Percentiles rank a stretch among this genome's conserved stretches.
These are phyloP conservation scores for Oncorhynchus masou DNA, from an alignment of 2,113 vertebrate species.

Conservation along the genomic window DNA sequence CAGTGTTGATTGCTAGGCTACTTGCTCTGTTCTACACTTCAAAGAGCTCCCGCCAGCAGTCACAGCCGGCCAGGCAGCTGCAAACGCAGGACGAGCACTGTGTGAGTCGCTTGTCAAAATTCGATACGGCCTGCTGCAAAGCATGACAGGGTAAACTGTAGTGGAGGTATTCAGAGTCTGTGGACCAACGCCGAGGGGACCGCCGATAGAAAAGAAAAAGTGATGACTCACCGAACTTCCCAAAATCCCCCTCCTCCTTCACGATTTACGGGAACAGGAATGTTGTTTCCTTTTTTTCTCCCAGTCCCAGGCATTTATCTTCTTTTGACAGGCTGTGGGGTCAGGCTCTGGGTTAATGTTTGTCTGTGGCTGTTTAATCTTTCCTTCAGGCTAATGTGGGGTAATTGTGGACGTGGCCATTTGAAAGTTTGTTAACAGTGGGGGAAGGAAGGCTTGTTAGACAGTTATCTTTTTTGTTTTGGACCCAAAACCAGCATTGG, in stretches of 20 bases:
- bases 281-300: constrained; percentile 56
- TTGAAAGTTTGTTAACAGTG: constrained; percentile 53
- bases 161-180: constrained; percentile 46
- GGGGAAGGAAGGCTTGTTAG: constrained; percentile 14
- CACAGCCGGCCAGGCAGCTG: constrained; percentile 57
- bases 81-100: constrained; percentile 5
- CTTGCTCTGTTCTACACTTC: not conserved
- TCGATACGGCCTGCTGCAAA: constrained; percentile 43
- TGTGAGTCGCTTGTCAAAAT: constrained; percentile 37
- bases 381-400: constrained; percentile 29
- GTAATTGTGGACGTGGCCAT: constrained; percentile 53
- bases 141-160: constrained; percentile 46
- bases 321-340: constrained; percentile 62
- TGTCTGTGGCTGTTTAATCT: constrained; percentile 63
- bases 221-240: constrained; percentile 80
- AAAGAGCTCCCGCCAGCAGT: constrained; percentile 30
- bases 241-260: constrained; percentile 71
- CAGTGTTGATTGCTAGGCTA: constrained; percentile 14
- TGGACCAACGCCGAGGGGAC: constrained; percentile 27
- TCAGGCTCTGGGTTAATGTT: constrained; percentile 65
- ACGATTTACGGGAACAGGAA: constrained; percentile 77
- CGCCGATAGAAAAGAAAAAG: constrained; percentile 69
- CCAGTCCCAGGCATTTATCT: constrained; percentile 54
- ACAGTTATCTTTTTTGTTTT: constrained; percentile 60
- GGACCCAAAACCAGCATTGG: constrained; percentile 29